Base-by-base conservation (phyloP, 1,140 invertebrate genomes). In the Acyrthosiphon pisum region DNA sequence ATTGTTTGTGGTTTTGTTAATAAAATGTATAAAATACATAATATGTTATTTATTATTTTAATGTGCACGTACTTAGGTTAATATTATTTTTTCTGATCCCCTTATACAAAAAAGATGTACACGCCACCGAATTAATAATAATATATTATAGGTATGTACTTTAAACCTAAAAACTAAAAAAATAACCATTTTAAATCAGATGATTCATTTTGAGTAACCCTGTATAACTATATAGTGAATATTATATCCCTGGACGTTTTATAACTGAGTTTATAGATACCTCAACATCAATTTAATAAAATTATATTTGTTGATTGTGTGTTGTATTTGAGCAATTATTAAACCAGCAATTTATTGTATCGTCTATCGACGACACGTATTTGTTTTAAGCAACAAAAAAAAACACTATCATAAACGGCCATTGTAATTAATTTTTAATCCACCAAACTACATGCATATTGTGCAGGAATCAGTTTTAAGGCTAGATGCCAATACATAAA, bases 341-440 rank as follows among this genome's bases (percentile, higher is more conserved):
- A 41, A 23, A 83, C 6, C 37, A 22, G 81, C 37, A 23, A 83
- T 83, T 76, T 76, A 76, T n/a, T n/a, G 60, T 83, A 41, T 83
- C 37, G 81, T 83, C 81, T 83, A 83, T 83, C 81, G 37, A 37
- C 81, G 35, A 23, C 6, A 8, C 22, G 2, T 22, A 83, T 37
- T 83, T 83, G 41, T 83, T 83, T 83, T 37, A 23, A 81, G 35
- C 6, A 81, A 41, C 41, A 81, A 81, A 37, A 68, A 83, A 83
- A 83, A 35, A 9, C 81, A 83, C 35, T 37, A 83, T 37, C 81
- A 83, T 41, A 83, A 83, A 83, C 23, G 20, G 22, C 35, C 81
- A 37, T 83, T 22, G 37, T 37, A 37, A 83, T 83, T 83, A 83
- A 83, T 83, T 83, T 83, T 83, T 83, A 83, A 83, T 83, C 81